A percentile compares a stretch with the other conserved stretches of the same genome.
Evolutionary conservation across 2,797 vertebrate genomes (phyloP).

Genomic region (Sebastes steindachneri): DNA sequence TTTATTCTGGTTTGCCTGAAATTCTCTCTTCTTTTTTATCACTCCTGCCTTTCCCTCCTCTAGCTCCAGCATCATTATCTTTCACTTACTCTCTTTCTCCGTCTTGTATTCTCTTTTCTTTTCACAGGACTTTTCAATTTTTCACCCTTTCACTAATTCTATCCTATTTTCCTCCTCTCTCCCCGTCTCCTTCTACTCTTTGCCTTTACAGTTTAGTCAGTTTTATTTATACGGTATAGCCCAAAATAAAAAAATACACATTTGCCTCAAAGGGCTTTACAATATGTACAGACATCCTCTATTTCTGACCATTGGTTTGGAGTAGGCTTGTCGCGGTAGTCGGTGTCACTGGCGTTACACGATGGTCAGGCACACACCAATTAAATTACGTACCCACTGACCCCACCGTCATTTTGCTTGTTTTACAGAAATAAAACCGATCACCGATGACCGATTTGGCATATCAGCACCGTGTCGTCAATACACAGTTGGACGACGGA

Average conservation of each 20-base stretch:
- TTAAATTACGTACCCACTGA: no score
- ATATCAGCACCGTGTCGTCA: no score
- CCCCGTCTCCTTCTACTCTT: not conserved
- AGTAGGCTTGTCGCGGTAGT: no score
- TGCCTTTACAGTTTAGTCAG: constrained; percentile 7
- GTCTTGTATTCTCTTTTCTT: constrained; percentile 15
- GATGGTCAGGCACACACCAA: no score
- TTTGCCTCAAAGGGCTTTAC: not conserved
- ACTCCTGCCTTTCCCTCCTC: not conserved
- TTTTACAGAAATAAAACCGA: no score
- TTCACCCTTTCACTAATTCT: not conserved
- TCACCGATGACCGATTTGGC: no score
- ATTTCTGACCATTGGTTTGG: no score
- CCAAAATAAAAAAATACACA: constrained; percentile 12
- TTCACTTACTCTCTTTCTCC: not conserved
- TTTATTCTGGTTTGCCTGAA: not conserved
- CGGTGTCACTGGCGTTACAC: no score
- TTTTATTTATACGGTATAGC: not conserved
- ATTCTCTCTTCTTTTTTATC: constrained; percentile 1
- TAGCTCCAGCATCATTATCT: constrained; percentile 2
- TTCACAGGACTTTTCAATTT: not conserved
- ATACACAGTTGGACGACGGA: no score
- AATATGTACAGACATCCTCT: not conserved
- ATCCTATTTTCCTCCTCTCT: not conserved
- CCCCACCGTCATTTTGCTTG: no score